A percentile compares a stretch with the other conserved stretches of the same genome.
These are phyloP conservation scores for Thereuonema tuberculata DNA, from an alignment of 1,140 invertebrate genomes.

Conservation along the genomic window DNA sequence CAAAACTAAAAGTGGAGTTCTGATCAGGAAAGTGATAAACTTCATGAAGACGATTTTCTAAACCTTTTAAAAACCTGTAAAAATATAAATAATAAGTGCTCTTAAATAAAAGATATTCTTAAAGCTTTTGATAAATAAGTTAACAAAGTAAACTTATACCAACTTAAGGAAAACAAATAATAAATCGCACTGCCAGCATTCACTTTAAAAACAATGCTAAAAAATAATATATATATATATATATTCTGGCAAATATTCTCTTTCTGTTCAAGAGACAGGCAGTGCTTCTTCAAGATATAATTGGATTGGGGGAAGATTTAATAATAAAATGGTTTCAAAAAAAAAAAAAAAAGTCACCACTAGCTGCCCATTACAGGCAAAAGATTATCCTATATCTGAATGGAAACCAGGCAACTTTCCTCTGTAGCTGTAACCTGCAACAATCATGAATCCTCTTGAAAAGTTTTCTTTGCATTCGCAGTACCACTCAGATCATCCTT, in stretches of 20 bases:
- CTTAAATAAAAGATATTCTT: neutral
- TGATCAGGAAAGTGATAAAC: constrained; percentile 54
- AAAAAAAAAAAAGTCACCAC: too few species aligned
- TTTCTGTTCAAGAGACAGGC: too few species aligned
- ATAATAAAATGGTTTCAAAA: too few species aligned
- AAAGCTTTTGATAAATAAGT: neutral
- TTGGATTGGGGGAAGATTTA: too few species aligned
- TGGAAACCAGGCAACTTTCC: too few species aligned
- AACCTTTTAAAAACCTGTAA: constrained; percentile 58
- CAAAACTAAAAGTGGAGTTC: constrained; percentile 22
- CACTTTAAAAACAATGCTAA: neutral
- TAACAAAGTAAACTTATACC: neutral
- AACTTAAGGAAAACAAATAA: neutral
- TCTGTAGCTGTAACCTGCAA: too few species aligned
- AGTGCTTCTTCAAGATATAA: too few species aligned
- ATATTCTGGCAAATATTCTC: neutral
- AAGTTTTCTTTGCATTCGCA: too few species aligned
- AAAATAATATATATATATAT: neutral
- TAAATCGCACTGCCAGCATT: neutral
- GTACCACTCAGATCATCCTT: too few species aligned
- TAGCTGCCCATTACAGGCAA: too few species aligned
- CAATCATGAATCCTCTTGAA: too few species aligned
- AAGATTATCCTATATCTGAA: too few species aligned
- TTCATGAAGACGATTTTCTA: constrained; percentile 50
- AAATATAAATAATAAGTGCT: constrained; percentile 17